Base-by-base conservation (phyloP, 1,140 invertebrate species). In the Drosophila trapezifrons region DNA sequence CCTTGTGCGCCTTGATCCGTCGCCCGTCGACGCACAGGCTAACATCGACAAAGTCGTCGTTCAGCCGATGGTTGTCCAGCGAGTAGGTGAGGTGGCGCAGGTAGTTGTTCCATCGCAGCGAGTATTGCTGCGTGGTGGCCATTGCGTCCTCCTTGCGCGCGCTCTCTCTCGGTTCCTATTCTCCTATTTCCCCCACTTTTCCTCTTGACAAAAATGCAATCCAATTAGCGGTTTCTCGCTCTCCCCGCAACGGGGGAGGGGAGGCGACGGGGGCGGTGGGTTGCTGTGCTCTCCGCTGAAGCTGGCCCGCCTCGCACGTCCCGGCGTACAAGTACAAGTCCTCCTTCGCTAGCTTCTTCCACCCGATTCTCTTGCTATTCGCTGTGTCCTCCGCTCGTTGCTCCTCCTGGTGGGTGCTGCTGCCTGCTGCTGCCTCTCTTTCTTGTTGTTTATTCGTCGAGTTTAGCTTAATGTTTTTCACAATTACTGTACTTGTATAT, bases 21-120 rank as follows among this genome's bases (percentile, higher is more conserved):
- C 95, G 95, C 60, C 96, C 96, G 87, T 97, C 96, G 85, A 96
- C 97, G 90, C 96, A 96, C 59, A 97, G 92, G 35, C 96, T 97
- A 6, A 97, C 96, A 93, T 97, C 97, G 47, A 97, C 96, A 60
- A 97, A 95, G 91, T 97, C 95, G 91, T 97, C 96, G 82, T 96
- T 95, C 64, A 94, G 94, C 45, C 96, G 93, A 67, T 97, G 93
- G 51, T 95, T 94, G 90, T 96, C 96, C 89, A 97, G 96, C 42
- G 96, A 96, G 86, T 94, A 95, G 57, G 95, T 95, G 78, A 96
- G 94, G 83, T 96, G 95, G 65, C 94, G 94, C 74, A 95, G 93
- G 90, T 96, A 96, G 92, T 96, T 96, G 80, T 96, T 96, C 96
- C 96, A 96, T 70, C 95, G 94, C 62, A 96, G 92, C 65, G 95